Evolutionary conservation across 2,113 vertebrate species (phyloP).

Genomic region (Neogobius melanostomus): DNA sequence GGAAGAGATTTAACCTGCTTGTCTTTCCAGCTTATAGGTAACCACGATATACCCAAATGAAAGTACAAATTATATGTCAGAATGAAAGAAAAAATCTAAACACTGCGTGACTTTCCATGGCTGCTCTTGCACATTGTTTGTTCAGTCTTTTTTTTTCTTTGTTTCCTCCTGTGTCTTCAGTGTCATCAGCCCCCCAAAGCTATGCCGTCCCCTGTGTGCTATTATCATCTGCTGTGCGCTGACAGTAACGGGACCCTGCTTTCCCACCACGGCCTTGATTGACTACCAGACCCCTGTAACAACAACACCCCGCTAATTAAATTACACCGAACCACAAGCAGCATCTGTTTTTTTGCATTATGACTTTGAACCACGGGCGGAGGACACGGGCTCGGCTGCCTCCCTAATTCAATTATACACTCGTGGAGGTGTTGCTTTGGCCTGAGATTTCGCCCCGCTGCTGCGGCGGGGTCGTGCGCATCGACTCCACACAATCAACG

Average conservation of each 20-base stretch:
- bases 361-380: conserved; percentile 48
- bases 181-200: conserved; percentile 18
- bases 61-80: no score
- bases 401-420: conserved; percentile 60
- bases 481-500: conserved; percentile 55
- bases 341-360: conserved; percentile 68
- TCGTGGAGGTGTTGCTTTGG: conserved; percentile 45
- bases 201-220: background rate
- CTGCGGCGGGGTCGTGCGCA: conserved; percentile 62
- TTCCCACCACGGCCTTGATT: conserved; percentile 40
- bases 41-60: no score
- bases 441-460: conserved; percentile 18
- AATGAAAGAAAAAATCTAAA: background rate
- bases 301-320: conserved; percentile 66
- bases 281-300: conserved; percentile 28
- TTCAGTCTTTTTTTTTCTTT: background rate
- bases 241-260: conserved; percentile 43
- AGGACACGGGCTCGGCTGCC: conserved; percentile 22
- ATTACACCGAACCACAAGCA: conserved; percentile 64
- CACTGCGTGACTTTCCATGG: background rate
- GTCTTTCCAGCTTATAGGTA: no score
- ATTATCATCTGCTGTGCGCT: conserved; percentile 9
- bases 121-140: background rate
- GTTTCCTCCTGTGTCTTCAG: background rate
- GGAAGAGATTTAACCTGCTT: no score